Evolutionary conservation across 1,140 invertebrate species (phyloP), one percentile per base, ranked within the genome.

Genomic region (Phymorhynchus buccinoides): DNA sequence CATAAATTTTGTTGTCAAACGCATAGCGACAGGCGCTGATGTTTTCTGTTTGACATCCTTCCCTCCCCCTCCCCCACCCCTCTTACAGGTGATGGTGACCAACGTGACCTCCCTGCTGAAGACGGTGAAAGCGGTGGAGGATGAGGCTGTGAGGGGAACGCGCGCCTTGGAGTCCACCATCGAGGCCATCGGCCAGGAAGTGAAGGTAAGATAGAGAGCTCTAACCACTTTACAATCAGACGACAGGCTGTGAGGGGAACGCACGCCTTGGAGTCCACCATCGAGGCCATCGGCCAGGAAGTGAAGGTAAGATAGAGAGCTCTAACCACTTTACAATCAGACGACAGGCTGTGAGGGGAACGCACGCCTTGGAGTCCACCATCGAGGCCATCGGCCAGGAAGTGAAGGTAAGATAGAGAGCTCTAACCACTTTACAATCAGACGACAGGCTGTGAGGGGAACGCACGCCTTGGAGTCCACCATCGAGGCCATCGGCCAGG

Each of bases 71-170:
- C 44, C 12, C 56, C 3, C 56, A 62, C 56, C 16, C 7, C n/a
- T n/a, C n/a, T n/a, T n/a, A n/a, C 93, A 99, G 98, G 97, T 98
- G 42, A 99, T 99, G 98, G 98, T 99, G 62, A 98, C 98, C 0
- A 99, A 99, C 93, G 98, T 99, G 41, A 99, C 98, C 41, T 99
- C 98, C 7, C 94, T 99, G 87, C 94, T 99, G 92, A 99, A 99
- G 94, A 99, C 99, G 0, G 98, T 99, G 0, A 99, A 99, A 94
- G 97, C 98, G 18, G 98, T 99, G 0, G 99, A 99, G 94, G 98
- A 99, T n/a, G 98, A 99, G 92, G 97, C 99, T 90, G 98, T 97
- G 2, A 94, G 98, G 52, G 99, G 99, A n/a, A 99, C 98, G 0
- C 94, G 98, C 85, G 99, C 99, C 14, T 94, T 99, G 81, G 99